Conservation (phyloP, 64 coral and sea anemone genomes). For the Trachythela sp. region DNA sequence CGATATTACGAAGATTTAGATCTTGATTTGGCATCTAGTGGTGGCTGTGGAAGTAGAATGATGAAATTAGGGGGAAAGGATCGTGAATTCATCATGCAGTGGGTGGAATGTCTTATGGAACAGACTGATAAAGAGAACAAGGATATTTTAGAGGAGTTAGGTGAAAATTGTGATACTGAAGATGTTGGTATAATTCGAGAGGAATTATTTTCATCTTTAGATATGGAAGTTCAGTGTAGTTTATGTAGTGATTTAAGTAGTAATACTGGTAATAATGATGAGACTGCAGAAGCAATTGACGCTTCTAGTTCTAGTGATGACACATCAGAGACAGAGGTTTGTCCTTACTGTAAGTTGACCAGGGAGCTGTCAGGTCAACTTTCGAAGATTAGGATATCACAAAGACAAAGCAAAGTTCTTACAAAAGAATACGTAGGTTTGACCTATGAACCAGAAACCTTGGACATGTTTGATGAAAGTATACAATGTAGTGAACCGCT, state of each 20-base stretch:
- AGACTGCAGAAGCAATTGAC: background rate
- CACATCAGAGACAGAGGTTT: background rate
- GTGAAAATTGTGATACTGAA: background rate
- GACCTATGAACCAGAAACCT: background rate
- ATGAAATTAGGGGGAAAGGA: background rate
- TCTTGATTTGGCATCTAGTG: too few relatives aligned
- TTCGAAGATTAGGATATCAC: background rate
- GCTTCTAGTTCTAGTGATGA: background rate
- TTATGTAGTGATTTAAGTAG: background rate
- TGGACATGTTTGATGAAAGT: background rate
- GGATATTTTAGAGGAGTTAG: background rate
- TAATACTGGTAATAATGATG: background rate
- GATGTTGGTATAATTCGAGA: background rate
- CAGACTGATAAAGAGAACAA: background rate
- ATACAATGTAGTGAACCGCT: conserved; percentile 56
- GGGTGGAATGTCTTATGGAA: background rate
- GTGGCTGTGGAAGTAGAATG: background rate
- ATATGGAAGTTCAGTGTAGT: background rate
- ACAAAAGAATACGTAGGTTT: background rate
- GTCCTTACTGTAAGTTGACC: background rate
- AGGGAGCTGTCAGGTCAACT: background rate
- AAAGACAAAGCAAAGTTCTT: background rate
- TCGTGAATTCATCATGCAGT: background rate
- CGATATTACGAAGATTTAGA: background rate
- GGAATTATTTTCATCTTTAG: background rate